These are phyloP conservation scores for Cyprinodon diabolis DNA, from an alignment of 2,797 vertebrate species.

Conservation along the genomic window DNA sequence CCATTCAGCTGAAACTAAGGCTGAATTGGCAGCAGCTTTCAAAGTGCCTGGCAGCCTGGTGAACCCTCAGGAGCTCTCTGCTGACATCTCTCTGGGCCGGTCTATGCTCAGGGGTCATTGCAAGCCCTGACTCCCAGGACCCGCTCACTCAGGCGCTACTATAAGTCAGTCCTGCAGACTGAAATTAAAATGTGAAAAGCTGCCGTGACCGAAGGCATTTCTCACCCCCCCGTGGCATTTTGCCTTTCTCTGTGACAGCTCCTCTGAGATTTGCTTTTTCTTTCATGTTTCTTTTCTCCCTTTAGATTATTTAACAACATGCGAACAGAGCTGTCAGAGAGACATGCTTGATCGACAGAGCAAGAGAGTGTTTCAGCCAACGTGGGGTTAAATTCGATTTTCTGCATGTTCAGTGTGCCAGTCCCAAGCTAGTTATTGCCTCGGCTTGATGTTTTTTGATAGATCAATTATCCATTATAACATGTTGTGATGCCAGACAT, in stretches of 20 bases:
- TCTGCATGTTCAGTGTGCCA: conserved; percentile 78
- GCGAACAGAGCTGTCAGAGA: conserved; percentile 79
- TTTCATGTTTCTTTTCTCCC: conserved; percentile 81
- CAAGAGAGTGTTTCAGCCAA: conserved; percentile 75
- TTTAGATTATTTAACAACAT: conserved; percentile 85
- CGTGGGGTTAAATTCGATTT: conserved; percentile 84
- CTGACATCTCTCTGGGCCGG: conserved; percentile 85
- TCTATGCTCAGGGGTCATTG: conserved; percentile 86
- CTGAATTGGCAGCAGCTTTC: conserved; percentile 96
- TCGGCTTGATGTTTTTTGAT: conserved; percentile 84
- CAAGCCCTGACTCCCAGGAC: conserved; percentile 85
- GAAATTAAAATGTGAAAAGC: conserved; percentile 93
- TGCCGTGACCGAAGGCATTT: conserved; percentile 83
- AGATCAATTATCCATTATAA: conserved; percentile 87
- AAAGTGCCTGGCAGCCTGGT: conserved; percentile 87
- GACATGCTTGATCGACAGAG: conserved; percentile 82
- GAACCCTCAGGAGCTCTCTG: conserved; percentile 86
- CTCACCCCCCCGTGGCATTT: conserved; percentile 79
- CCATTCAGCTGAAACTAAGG: conserved; percentile 91
- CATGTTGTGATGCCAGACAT: conserved; percentile 82
- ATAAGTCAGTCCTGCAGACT: conserved; percentile 85
- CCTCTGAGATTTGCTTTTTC: conserved; percentile 81
- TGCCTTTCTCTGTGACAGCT: conserved; percentile 81
- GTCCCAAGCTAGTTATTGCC: conserved; percentile 81
- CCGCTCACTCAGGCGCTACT: conserved; percentile 83